These are phyloP conservation scores for Pogonomyrmex barbatus DNA, from an alignment of 1,140 invertebrate species.

Conservation along the genomic window DNA sequence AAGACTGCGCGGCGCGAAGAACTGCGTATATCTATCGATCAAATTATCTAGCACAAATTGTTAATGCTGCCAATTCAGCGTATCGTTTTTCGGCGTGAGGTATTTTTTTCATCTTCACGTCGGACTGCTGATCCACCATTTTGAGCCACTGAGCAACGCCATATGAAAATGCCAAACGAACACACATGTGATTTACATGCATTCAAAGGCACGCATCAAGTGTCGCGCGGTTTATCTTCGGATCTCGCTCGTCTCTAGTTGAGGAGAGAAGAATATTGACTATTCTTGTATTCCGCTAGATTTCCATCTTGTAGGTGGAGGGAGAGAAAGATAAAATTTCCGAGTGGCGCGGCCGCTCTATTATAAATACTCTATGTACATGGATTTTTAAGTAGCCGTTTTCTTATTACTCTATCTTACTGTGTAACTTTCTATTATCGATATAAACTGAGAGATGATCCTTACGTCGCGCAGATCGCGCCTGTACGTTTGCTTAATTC, in stretches of 20 bases:
- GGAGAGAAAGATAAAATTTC: background rate
- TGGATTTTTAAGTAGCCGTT: constrained; percentile 74
- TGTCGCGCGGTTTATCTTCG: constrained; percentile 37
- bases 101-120: background rate
- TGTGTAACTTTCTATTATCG: constrained; percentile 67
- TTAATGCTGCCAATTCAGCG: constrained; percentile 47
- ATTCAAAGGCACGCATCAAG: background rate
- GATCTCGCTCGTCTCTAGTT: constrained; percentile 41
- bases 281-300: background rate
- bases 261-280: constrained; percentile 15
- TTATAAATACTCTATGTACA: constrained; percentile 78
- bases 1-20: constrained; percentile 38
- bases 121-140: constrained; percentile 20
- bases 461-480: constrained; percentile 57
- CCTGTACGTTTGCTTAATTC: constrained; percentile 14
- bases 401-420: constrained; percentile 76
- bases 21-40: constrained; percentile 16
- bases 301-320: background rate
- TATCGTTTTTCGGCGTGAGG: constrained; percentile 11
- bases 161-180: constrained; percentile 79
- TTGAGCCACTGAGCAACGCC: constrained; percentile 67
- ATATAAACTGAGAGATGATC: constrained; percentile 60
- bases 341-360: background rate
- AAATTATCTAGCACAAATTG: constrained; percentile 39
- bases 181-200: constrained; percentile 49